phyloP scores from a whole-genome alignment of 2,113 vertebrate species.

The Circaetus gallicus region DNA sequence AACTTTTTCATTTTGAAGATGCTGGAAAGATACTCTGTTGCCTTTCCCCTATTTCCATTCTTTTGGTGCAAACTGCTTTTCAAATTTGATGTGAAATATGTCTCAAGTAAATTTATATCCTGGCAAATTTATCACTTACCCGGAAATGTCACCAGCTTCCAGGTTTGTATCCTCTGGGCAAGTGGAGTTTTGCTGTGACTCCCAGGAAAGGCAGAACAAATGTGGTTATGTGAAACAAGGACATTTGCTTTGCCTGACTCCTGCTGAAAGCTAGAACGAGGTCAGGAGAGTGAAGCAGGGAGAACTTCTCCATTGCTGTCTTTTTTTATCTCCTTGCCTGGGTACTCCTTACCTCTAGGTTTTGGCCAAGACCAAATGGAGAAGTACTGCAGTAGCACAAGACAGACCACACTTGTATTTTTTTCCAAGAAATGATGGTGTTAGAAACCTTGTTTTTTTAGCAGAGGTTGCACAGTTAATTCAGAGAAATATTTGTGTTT shows the following conservation, averaged over 20 bases:
- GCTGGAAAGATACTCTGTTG: not conserved
- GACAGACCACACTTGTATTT: not conserved
- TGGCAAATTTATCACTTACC: not conserved
- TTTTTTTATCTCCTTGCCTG: not conserved
- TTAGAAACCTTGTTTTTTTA: not conserved
- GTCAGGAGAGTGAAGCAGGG: not conserved
- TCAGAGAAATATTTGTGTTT: not conserved
- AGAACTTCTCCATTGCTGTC: not conserved
- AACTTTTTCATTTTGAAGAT: not conserved
- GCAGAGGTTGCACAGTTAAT: not conserved
- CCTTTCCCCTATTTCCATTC: not conserved
- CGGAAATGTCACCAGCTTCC: slow-evolving; percentile 5
- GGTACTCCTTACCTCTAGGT: not conserved
- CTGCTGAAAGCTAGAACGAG: not conserved
- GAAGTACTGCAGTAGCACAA: not conserved
- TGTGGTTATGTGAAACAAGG: slow-evolving; percentile 17
- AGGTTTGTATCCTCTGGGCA: not conserved
- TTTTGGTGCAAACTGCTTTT: not conserved
- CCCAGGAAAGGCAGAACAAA: not conserved
- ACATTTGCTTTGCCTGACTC: not conserved
- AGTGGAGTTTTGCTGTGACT: not conserved
- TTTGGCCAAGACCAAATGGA: not conserved
- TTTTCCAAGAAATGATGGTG: not conserved
- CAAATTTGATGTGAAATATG: not conserved
- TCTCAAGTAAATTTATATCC: not conserved